Evolutionary conservation across 2,797 vertebrate species (phyloP).

Genomic region (Coregonus suidteri): DNA sequence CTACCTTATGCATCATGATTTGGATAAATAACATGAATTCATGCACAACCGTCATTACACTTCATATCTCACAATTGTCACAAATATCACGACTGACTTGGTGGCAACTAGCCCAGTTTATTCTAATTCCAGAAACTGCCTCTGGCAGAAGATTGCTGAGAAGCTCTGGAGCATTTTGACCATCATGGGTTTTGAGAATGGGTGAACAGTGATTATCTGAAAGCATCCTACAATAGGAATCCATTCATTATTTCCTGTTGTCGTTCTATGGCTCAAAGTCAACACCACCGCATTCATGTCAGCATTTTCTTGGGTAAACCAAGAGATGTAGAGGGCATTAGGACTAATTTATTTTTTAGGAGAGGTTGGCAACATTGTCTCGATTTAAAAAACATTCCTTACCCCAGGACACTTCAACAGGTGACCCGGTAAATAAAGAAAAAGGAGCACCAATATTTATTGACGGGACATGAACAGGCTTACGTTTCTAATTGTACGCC

Average conservation of each 20-base stretch:
- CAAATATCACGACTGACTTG: not conserved
- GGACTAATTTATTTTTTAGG: not conserved
- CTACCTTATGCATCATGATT: constrained; percentile 3
- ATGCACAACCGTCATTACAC: not conserved
- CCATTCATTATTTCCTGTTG: not conserved
- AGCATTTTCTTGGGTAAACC: not conserved
- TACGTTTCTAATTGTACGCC: too few species aligned
- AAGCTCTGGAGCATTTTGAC: not conserved
- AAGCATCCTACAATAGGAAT: not conserved
- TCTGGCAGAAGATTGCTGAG: too few species aligned
- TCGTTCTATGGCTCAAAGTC: not conserved
- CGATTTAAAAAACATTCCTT: not conserved
- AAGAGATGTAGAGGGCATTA: not conserved
- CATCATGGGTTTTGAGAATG: not conserved
- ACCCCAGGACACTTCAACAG: too few species aligned
- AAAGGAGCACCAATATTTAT: too few species aligned
- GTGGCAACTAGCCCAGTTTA: not conserved
- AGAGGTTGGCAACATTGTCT: not conserved
- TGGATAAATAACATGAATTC: not conserved
- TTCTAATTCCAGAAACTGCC: too few species aligned
- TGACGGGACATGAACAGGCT: too few species aligned
- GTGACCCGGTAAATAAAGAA: too few species aligned
- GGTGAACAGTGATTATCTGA: not conserved
- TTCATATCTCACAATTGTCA: not conserved
- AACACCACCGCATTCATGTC: not conserved